phyloP scores from a whole-genome alignment of 1,140 invertebrate species.

The Rhyacophila brunnea region DNA sequence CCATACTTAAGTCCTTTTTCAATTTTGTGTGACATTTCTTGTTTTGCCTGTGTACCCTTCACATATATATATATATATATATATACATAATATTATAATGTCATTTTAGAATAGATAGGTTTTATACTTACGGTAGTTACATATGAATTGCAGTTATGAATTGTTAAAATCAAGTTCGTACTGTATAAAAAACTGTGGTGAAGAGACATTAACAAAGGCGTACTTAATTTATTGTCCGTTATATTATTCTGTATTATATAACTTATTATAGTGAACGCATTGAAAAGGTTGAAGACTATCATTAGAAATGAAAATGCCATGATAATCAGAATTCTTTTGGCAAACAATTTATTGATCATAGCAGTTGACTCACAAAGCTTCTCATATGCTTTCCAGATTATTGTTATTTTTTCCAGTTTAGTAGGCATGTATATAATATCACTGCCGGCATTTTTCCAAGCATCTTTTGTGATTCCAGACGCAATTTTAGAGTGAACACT shows the following conservation, averaged over 20 bases:
- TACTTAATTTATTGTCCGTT: neutral
- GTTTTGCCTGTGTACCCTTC: too few relatives aligned
- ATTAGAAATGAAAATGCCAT: constrained; percentile 3
- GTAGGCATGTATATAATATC: too few relatives aligned
- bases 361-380: constrained; percentile 1
- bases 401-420: neutral
- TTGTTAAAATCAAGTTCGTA: neutral
- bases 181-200: neutral
- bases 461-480: neutral
- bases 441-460: too few relatives aligned
- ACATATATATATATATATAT: too few relatives aligned
- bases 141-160: neutral
- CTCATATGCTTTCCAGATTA: constrained; percentile 8
- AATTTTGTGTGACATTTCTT: too few relatives aligned
- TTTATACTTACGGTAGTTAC: constrained; percentile 6
- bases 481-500: too few relatives aligned
- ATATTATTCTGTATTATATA: neutral
- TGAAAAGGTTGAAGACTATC: constrained; percentile 4
- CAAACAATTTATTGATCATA: constrained; percentile 3
- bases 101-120: too few relatives aligned
- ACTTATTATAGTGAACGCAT: neutral
- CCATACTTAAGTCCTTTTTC: too few relatives aligned
- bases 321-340: constrained; percentile 1
- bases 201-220: neutral
- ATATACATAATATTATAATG: too few relatives aligned